A percentile compares a stretch with the other conserved stretches of the same genome.
These are phyloP conservation scores for Micromys minutus DNA, from an alignment of 2,113 vertebrate species.

Conservation along the genomic window DNA sequence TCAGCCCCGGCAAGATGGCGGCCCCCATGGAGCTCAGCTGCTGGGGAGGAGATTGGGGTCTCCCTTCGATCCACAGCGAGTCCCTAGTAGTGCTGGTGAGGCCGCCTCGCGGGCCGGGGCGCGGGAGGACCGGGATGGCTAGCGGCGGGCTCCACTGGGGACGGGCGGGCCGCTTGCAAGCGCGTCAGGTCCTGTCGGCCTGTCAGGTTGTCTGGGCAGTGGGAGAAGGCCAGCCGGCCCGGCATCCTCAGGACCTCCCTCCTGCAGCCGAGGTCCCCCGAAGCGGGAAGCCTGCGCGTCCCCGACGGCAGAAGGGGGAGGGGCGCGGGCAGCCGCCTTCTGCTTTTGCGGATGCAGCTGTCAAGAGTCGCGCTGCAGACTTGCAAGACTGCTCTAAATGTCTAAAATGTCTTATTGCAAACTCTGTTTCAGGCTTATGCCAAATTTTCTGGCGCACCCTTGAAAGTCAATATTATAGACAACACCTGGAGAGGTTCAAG, in stretches of 20 bases:
- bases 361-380: neutral
- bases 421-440: constrained; percentile 92
- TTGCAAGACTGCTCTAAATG: neutral
- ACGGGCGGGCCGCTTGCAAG: neutral
- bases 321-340: neutral
- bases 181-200: too few relatives aligned
- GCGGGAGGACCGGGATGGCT: neutral
- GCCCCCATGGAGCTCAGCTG: constrained; percentile 94
- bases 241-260: too few relatives aligned
- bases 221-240: neutral
- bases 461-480: constrained; percentile 90
- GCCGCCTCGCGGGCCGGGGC: neutral
- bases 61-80: constrained; percentile 95
- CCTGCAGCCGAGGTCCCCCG: neutral
- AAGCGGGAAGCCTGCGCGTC: neutral
- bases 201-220: neutral
- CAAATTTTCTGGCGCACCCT: constrained; percentile 93
- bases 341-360: neutral
- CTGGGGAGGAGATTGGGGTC: constrained; percentile 96
- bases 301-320: neutral
- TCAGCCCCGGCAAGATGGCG: constrained; percentile 90
- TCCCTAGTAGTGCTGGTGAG: constrained; percentile 93
- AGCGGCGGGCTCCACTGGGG: neutral
- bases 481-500: constrained; percentile 93
- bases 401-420: constrained; percentile 27